Evolutionary conservation across 1,140 invertebrate species (phyloP).

Genomic region (Sycobia sp.): DNA sequence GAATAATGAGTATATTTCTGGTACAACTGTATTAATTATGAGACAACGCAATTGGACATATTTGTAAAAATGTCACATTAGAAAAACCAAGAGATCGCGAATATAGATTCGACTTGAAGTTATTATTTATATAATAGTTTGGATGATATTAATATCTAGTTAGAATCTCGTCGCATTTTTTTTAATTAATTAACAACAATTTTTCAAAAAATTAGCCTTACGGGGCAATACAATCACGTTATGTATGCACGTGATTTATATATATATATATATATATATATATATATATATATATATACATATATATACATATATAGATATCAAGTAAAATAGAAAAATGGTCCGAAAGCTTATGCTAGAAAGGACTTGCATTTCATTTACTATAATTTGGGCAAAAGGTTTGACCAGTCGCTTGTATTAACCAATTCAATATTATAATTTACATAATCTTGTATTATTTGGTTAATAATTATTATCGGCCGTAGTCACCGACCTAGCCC

Average conservation of each 20-base stretch:
- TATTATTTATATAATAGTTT: slow-evolving; percentile 3
- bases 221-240: slow-evolving; percentile 2
- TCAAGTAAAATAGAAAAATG: slow-evolving; percentile 44
- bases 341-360: slow-evolving; percentile 39
- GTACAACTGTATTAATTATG: no score
- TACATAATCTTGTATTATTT: no score
- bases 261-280: slow-evolving; percentile 20
- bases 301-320: no score
- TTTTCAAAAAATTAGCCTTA: slow-evolving; percentile 5
- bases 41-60: background rate
- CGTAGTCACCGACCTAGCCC: no score
- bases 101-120: slow-evolving; percentile 1
- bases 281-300: no score
- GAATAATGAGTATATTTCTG: no score
- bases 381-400: background rate
- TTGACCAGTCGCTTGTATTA: background rate
- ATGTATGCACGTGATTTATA: background rate
- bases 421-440: no score
- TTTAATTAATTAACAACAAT: slow-evolving; percentile 30
- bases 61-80: background rate
- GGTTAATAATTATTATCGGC: no score
- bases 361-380: background rate
- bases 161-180: slow-evolving; percentile 26
- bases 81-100: slow-evolving; percentile 8
- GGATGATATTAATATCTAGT: slow-evolving; percentile 12